Evolutionary conservation across 1,140 invertebrate species (phyloP).

Genomic region (Leptopilina clavipes): DNA sequence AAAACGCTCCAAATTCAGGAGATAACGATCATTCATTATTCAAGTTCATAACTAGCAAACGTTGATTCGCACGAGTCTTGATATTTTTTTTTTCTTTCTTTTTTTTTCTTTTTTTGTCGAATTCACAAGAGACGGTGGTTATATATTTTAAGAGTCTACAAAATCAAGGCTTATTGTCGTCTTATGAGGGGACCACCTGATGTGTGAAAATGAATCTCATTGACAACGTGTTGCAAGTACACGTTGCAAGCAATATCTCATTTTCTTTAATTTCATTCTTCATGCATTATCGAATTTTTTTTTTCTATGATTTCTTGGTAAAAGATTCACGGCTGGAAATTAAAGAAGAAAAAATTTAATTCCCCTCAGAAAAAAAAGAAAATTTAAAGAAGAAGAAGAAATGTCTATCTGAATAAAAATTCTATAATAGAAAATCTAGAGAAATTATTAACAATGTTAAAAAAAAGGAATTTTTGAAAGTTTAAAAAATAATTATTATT

Average conservation of each 20-base stretch:
- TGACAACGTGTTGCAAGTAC: conserved; percentile 45
- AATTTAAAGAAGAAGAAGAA: background rate
- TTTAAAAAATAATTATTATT: too few relatives aligned
- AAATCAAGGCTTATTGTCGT: conserved; percentile 68
- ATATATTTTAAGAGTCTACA: conserved; percentile 55
- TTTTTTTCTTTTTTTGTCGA: too few relatives aligned
- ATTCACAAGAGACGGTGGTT: conserved; percentile 29
- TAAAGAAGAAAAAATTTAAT: conserved; percentile 17
- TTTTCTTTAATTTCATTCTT: background rate
- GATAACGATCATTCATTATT: conserved; percentile 57
- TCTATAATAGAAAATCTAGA: too few relatives aligned
- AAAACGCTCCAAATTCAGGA: conserved; percentile 52
- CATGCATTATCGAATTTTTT: background rate
- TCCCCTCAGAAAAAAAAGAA: conserved; percentile 32
- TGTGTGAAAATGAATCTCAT: conserved; percentile 64
- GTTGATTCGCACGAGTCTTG: conserved; percentile 33
- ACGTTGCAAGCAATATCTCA: background rate
- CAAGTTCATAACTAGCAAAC: conserved; percentile 45
- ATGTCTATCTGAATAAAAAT: too few relatives aligned
- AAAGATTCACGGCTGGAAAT: conserved; percentile 31
- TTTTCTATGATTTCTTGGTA: conserved; percentile 41
- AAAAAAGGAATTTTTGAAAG: too few relatives aligned
- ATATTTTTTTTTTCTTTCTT: conserved; percentile 23
- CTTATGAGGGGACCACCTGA: conserved; percentile 59
- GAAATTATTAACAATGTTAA: too few relatives aligned